Evolutionary conservation across 64 coral and sea anemone species (phyloP).

Genomic region (Stichodactyla helianthus): DNA sequence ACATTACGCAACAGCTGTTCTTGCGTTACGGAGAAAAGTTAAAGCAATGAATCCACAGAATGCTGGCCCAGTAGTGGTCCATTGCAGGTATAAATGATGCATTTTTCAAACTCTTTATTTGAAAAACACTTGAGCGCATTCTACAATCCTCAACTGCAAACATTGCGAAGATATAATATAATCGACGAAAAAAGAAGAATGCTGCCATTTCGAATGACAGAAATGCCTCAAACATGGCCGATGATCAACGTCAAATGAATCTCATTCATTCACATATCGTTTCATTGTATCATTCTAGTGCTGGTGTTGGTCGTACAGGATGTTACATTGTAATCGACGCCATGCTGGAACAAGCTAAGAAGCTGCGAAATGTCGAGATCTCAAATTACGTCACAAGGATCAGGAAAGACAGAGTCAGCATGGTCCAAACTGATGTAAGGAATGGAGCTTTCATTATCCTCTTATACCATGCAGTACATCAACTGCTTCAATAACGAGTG

Average conservation of each 20-base stretch:
- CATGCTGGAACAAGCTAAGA: constrained; percentile 56
- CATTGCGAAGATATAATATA: background rate
- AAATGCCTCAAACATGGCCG: background rate
- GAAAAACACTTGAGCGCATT: background rate
- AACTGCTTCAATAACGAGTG: background rate
- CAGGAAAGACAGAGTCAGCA: constrained; percentile 16
- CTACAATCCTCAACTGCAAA: background rate
- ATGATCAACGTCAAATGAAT: background rate
- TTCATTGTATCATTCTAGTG: constrained; percentile 19
- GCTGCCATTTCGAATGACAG: background rate
- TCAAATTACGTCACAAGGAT: constrained; percentile 44
- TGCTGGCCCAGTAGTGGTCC: constrained; percentile 33
- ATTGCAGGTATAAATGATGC: constrained; percentile 53
- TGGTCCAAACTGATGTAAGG: constrained; percentile 56
- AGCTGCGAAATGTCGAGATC: constrained; percentile 43
- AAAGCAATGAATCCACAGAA: constrained; percentile 4
- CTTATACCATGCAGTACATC: background rate
- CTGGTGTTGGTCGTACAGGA: constrained; percentile 57
- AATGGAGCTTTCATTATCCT: background rate
- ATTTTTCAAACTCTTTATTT: background rate
- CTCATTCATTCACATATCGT: background rate
- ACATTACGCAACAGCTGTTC: constrained; percentile 53
- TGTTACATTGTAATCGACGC: constrained; percentile 55
- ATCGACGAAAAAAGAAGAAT: background rate
- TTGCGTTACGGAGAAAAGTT: constrained; percentile 46